phyloP scores from a whole-genome alignment of 2,113 vertebrate species.

The Oplegnathus fasciatus region DNA sequence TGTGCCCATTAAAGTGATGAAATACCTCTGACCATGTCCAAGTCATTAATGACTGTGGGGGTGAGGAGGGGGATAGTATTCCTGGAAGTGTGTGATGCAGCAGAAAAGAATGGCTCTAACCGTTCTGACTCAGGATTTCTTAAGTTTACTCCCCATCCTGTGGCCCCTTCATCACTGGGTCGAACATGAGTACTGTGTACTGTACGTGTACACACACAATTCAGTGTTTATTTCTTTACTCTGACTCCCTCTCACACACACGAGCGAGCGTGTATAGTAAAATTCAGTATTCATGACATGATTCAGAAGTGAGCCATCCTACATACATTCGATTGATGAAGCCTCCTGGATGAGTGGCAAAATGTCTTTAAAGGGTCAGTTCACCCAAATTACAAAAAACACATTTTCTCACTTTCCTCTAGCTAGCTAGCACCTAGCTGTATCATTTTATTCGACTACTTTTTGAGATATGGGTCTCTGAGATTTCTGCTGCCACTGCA shows the following conservation, averaged over 20 bases:
- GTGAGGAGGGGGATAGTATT: constrained; percentile 60
- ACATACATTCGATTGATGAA: background rate
- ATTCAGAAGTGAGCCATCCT: constrained; percentile 48
- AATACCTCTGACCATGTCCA: constrained; percentile 40
- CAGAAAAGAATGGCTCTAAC: constrained; percentile 73
- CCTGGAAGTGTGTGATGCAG: constrained; percentile 80
- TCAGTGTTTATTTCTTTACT: constrained; percentile 39
- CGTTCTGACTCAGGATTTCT: constrained; percentile 72
- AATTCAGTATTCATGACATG: constrained; percentile 6
- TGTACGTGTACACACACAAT: background rate
- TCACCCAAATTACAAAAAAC: background rate
- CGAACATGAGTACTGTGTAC: background rate
- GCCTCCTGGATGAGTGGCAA: background rate
- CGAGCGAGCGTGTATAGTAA: background rate
- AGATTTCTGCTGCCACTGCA: background rate
- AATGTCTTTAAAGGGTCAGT: background rate
- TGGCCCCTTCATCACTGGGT: constrained; percentile 2
- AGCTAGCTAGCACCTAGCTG: too few relatives aligned
- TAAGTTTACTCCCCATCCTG: constrained; percentile 39
- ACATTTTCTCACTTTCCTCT: background rate
- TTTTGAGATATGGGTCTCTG: background rate
- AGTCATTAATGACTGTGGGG: constrained; percentile 46
- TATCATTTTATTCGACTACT: background rate
- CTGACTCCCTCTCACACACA: constrained; percentile 6
- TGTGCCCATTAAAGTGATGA: constrained; percentile 41